These are phyloP conservation scores for Nematostella vectensis DNA, from an alignment of 92 coral and sea anemone species.

Conservation along the genomic window DNA sequence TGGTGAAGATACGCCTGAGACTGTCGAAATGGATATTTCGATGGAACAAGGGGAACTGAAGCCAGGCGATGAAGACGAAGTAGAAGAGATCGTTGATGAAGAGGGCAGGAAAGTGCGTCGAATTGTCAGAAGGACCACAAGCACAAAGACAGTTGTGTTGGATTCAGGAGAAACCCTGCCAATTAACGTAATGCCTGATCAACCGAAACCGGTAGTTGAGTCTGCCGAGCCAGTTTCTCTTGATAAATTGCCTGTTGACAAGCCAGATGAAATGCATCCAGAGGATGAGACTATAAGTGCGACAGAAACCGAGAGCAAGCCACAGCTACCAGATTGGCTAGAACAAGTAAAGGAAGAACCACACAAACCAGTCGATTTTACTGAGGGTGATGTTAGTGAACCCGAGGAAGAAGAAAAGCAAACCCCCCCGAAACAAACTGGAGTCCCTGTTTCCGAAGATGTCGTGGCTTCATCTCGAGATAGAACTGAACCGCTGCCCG, in stretches of 20 bases:
- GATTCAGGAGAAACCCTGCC: slow-evolving; percentile 2
- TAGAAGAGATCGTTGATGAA: slow-evolving; percentile 32
- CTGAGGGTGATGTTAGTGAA: slow-evolving; percentile 34
- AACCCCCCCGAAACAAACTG: slow-evolving; percentile 4
- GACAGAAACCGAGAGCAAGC: slow-evolving; percentile 17
- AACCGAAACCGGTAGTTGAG: slow-evolving; percentile 7
- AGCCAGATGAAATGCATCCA: slow-evolving; percentile 14
- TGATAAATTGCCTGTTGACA: neutral
- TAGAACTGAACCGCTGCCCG: neutral
- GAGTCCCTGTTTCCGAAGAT: slow-evolving; percentile 8
- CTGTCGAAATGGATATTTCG: slow-evolving; percentile 1
- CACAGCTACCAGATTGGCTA: slow-evolving; percentile 21
- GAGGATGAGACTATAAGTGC: slow-evolving; percentile 41
- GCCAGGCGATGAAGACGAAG: slow-evolving; percentile 3
- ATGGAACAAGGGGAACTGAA: neutral
- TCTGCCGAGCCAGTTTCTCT: slow-evolving; percentile 25
- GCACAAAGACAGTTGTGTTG: slow-evolving; percentile 12
- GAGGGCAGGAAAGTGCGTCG: slow-evolving; percentile 57
- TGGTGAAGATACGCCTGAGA: slow-evolving; percentile 4
- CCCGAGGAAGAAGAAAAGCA: slow-evolving; percentile 37
- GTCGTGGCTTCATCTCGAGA: neutral
- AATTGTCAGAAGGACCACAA: slow-evolving; percentile 39
- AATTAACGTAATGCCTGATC: neutral
- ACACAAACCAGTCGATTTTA: neutral
- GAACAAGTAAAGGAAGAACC: slow-evolving; percentile 5